Conservation (phyloP, 2,113 vertebrate species). For the Anser cygnoides region DNA sequence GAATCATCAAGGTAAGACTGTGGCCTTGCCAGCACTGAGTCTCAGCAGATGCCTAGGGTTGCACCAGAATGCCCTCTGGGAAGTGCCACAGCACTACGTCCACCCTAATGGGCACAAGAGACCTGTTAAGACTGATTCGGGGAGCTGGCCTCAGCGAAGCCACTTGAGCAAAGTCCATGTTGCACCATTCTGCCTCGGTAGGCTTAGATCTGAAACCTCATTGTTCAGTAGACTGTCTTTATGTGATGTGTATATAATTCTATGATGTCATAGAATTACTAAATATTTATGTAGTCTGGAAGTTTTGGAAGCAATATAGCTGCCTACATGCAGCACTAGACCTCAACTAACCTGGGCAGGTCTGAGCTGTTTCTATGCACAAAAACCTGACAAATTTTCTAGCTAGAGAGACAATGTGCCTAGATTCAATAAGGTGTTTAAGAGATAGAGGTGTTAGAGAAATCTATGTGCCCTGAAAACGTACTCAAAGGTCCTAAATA, state of each 20-base stretch:
- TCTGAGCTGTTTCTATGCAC: neutral
- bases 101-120: neutral
- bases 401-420: neutral
- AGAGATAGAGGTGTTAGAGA: neutral
- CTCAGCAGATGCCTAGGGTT: neutral
- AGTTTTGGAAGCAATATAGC: neutral
- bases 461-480: neutral
- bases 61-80: neutral
- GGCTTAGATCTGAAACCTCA: neutral
- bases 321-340: neutral
- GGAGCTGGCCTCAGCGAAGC: neutral
- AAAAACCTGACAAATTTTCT: neutral
- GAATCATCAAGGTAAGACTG: neutral
- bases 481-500: neutral
- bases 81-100: neutral
- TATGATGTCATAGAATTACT: neutral
- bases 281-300: neutral
- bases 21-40: neutral
- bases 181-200: neutral
- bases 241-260: no score
- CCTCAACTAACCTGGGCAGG: rapidly evolving
- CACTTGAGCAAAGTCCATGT: neutral
- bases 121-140: neutral
- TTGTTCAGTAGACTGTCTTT: neutral
- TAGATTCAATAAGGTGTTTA: neutral